phyloP scores from a whole-genome alignment of 2,888 invertebrate species.

The Notodonta dromedarius region DNA sequence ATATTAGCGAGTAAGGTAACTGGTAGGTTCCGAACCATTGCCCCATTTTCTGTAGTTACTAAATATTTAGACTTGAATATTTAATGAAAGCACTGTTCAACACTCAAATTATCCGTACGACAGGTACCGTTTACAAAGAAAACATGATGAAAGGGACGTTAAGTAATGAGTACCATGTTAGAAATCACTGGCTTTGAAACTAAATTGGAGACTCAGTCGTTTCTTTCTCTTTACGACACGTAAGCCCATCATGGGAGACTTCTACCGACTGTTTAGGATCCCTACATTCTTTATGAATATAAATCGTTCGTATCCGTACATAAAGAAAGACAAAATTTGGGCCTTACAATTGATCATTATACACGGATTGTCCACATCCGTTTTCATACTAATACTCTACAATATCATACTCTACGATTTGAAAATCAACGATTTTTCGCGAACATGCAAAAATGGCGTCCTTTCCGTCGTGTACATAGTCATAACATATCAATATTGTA shows the following conservation, averaged over 20 bases:
- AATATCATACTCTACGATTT: conserved; percentile 30
- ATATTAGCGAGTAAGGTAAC: no score
- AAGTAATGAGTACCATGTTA: neutral
- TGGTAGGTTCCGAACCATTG: no score
- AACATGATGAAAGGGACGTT: neutral
- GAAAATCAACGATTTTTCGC: conserved; percentile 26
- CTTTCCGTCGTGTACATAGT: conserved; percentile 20
- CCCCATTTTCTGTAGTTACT: no score
- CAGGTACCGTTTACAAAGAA: neutral
- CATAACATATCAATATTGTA: conserved; percentile 17
- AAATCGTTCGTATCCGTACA: conserved; percentile 27
- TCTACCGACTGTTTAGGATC: conserved; percentile 32
- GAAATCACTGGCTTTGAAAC: neutral
- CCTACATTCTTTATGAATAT: conserved; percentile 23
- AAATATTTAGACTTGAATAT: no score
- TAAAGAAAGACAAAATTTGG: conserved; percentile 35
- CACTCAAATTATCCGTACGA: no score
- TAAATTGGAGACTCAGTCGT: neutral
- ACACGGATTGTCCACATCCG: conserved; percentile 14
- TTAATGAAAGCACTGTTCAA: no score
- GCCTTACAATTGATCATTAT: conserved; percentile 11
- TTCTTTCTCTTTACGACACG: no score
- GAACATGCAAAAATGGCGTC: conserved; percentile 33
- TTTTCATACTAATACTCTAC: conserved; percentile 19
- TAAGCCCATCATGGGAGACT: conserved; percentile 31